phyloP scores from a whole-genome alignment of 2,888 invertebrate genomes.

The Suillia variegata region DNA sequence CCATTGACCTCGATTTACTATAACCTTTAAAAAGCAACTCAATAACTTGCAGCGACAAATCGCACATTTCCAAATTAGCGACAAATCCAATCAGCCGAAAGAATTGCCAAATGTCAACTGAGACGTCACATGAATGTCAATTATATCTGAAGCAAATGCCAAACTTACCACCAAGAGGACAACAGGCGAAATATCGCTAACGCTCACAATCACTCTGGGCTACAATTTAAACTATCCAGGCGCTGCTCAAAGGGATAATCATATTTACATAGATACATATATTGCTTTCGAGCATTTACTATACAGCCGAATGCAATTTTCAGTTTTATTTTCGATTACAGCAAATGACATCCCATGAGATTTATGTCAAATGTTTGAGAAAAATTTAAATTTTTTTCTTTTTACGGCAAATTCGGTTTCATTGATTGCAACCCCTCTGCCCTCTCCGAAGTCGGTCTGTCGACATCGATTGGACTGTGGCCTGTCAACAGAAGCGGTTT shows the following conservation, averaged over 20 bases:
- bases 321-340: constrained; percentile 6
- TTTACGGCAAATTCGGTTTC: neutral
- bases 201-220: neutral
- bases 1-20: too few relatives aligned
- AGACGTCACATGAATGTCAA: too few relatives aligned
- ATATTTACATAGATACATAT: constrained; percentile 15
- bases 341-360: constrained; percentile 11
- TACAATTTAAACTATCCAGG: neutral
- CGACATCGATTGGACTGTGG: too few relatives aligned
- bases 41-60: constrained; percentile 1
- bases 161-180: too few relatives aligned
- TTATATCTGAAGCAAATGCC: too few relatives aligned
- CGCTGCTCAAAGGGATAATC: constrained; percentile 10
- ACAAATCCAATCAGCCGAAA: constrained; percentile 3
- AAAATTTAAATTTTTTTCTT: constrained; percentile 10
- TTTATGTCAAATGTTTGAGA: constrained; percentile 12
- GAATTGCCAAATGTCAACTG: neutral
- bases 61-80: neutral
- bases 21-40: too few relatives aligned
- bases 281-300: constrained; percentile 10
- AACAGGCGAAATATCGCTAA: too few relatives aligned
- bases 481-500: too few relatives aligned
- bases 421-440: neutral
- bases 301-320: constrained; percentile 2
- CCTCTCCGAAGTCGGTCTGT: too few relatives aligned